Conservation (phyloP, 2,113 vertebrate species). For the Dasyornis broadbenti region DNA sequence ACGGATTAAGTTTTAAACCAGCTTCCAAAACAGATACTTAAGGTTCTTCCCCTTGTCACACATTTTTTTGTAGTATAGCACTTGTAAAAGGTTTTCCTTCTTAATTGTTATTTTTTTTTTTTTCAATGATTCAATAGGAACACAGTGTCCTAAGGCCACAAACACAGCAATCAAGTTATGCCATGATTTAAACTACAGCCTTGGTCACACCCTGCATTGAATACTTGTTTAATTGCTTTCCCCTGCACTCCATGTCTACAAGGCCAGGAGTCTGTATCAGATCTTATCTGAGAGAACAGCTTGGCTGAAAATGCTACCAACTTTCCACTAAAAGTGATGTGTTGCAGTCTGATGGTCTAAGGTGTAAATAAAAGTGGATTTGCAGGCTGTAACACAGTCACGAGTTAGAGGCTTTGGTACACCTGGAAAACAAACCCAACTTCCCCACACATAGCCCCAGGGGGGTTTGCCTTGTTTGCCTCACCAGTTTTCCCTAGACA, state of each 20-base stretch:
- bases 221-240: neutral
- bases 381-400: neutral
- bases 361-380: neutral
- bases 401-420: too few species aligned
- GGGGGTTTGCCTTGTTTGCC: neutral
- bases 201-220: neutral
- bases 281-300: neutral
- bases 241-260: neutral
- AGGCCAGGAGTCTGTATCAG: neutral
- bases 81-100: neutral
- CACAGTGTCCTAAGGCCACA: neutral
- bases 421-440: neutral
- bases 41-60: neutral
- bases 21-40: neutral
- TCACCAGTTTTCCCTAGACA: neutral
- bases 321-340: neutral
- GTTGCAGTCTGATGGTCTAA: neutral
- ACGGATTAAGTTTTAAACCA: neutral
- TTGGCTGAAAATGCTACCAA: neutral
- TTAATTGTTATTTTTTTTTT: neutral
- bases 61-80: neutral
- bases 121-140: neutral
- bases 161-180: neutral
- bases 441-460: neutral
- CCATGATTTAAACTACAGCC: neutral